Base-by-base conservation (phyloP, 2,797 vertebrate genomes). In the Rhadinocentrus ornatus region DNA sequence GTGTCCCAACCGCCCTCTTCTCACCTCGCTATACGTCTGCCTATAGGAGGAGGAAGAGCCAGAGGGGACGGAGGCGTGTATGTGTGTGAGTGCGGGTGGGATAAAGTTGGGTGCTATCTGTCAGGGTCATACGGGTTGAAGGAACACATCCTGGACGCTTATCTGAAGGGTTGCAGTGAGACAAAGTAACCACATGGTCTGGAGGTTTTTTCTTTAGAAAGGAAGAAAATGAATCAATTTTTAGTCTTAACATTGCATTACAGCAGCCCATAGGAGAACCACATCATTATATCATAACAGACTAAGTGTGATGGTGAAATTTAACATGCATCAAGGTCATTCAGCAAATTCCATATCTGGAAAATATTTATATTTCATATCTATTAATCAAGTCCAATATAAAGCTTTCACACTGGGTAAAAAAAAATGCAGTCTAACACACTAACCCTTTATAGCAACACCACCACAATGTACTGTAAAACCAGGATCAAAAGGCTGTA, bases 21-120 rank as follows among this genome's bases (percentile, higher is more conserved):
- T 63, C 70, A 78, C 82, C 71, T 83, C 69, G 81, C 89, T 90
- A 90, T 93, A 93, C 62, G 52, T 89, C 87, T 86, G 75, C 80
- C 89, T 86, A 91, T 93, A 92, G 84, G 82, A 88, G 89, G 83
- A 88, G 82, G 91, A 89, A 87, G 80, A 77, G 83, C 77, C 75
- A 73, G 84, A 80, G 89, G 73, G 77, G 83, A 67, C 31, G 55
- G 71, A 69, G 65, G 65, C 52, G 41, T 69, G 1, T 54, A 68
- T 62, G 16, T 44, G 71, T 44, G 68, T 63, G 77, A 37, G 65
- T 62, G 64, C 57, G 58, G 72, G 71, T 80, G 86, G 69, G 83
- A 83, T 85, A 75, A 77, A 35, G 75, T 66, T 73, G 41, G 68
- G 73, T 71, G 73, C 82, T 90, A 84, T 92, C 84, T 83, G 67